Evolutionary conservation across 1,140 invertebrate genomes (phyloP).

Genomic region (Bradysia coprophila): DNA sequence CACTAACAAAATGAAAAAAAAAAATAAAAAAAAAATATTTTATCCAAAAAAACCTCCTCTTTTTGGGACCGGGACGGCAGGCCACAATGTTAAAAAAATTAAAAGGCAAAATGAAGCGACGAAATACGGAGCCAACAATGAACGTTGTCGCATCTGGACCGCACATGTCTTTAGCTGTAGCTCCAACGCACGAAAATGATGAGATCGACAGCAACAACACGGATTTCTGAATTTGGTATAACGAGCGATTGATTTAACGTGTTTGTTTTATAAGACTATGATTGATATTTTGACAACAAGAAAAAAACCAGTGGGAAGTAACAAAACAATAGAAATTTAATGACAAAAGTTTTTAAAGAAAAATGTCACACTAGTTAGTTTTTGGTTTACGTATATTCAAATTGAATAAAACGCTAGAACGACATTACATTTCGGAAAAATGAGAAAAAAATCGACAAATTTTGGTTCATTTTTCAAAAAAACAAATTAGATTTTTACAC

Average conservation of each 20-base stretch:
- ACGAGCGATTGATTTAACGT: constrained; percentile 40
- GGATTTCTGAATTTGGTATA: constrained; percentile 41
- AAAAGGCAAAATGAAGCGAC: constrained; percentile 86
- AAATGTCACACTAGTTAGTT: no score
- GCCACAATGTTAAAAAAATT: constrained; percentile 77
- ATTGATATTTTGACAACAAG: no score
- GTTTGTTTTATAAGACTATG: constrained; percentile 9
- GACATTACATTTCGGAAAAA: no score
- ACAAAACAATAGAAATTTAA: no score
- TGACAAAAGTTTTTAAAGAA: no score
- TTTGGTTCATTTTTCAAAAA: no score
- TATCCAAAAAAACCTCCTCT: not conserved
- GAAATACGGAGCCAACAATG: constrained; percentile 83
- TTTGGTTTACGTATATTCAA: no score
- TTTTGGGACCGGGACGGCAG: constrained; percentile 25
- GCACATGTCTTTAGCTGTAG: constrained; percentile 31
- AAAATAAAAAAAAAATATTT: no score
- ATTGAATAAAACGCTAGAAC: no score
- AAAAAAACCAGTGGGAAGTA: not conserved
- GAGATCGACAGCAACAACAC: constrained; percentile 20
- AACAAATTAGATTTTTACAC: no score
- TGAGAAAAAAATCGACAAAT: no score
- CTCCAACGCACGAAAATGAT: constrained; percentile 25
- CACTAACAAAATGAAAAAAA: not conserved
- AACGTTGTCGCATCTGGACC: constrained; percentile 40